Percentiles rank a stretch among this genome's conserved stretches.
Evolutionary conservation across 2,888 invertebrate species (phyloP).

Genomic region (Volucella zonaria): DNA sequence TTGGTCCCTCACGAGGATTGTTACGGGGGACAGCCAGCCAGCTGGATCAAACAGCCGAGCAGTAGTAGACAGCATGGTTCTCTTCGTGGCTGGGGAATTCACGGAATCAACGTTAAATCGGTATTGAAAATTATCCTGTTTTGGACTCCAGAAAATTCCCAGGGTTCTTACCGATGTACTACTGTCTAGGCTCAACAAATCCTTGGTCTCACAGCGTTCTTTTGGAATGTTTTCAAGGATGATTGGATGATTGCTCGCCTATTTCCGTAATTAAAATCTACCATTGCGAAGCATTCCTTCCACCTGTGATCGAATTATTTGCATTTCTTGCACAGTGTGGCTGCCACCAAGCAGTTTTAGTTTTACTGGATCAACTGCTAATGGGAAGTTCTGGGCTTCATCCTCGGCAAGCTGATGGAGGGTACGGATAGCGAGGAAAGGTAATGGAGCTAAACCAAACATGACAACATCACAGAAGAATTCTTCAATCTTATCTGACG

Average conservation of each 20-base stretch:
- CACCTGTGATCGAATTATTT: too few species aligned
- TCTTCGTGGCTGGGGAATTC: constrained; percentile 8
- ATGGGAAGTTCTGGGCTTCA: too few species aligned
- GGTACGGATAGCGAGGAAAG: too few species aligned
- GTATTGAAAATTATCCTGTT: neutral
- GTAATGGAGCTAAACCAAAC: too few species aligned
- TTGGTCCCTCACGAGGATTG: neutral
- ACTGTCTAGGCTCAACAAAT: neutral
- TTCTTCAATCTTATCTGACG: too few species aligned
- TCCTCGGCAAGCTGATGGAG: too few species aligned
- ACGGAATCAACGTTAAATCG: neutral
- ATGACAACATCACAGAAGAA: too few species aligned
- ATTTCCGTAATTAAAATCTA: too few species aligned
- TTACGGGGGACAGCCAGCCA: constrained; percentile 13
- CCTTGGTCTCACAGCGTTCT: neutral
- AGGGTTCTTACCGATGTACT: neutral
- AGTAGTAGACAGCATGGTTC: neutral
- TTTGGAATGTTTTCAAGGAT: constrained; percentile 1
- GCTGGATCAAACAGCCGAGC: constrained; percentile 5
- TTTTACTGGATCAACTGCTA: too few species aligned
- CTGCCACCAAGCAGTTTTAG: too few species aligned
- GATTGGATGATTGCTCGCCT: neutral
- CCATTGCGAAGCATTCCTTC: too few species aligned
- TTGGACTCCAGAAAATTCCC: neutral
- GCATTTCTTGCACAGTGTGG: too few species aligned